Evolutionary conservation across 2,888 invertebrate genomes (phyloP).

Genomic region (Sialis fuliginosa): DNA sequence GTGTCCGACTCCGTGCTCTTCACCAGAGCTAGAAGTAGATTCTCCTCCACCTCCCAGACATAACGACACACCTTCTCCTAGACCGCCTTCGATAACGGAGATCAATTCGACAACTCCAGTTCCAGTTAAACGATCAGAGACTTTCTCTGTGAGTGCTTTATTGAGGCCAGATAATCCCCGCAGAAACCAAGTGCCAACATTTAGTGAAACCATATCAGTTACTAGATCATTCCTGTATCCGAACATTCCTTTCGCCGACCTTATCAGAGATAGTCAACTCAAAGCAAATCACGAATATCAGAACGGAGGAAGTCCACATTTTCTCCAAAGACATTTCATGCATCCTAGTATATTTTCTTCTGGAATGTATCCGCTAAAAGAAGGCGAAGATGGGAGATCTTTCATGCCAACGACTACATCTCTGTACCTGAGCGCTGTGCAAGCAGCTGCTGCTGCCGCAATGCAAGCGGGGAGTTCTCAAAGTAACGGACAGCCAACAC

Average conservation of each 20-base stretch:
- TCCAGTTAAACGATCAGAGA: conserved; percentile 52
- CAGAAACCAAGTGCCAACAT: conserved; percentile 18
- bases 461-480: conserved; percentile 18
- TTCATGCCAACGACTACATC: conserved; percentile 30
- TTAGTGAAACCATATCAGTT: conserved; percentile 29
- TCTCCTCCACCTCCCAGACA: conserved; percentile 43
- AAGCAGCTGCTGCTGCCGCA: conserved; percentile 32
- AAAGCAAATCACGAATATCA: conserved; percentile 22
- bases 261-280: conserved; percentile 34
- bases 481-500: conserved; percentile 15
- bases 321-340: conserved; percentile 27
- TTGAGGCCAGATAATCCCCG: conserved; percentile 58
- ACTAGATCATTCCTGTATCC: conserved; percentile 44
- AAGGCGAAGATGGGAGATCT: conserved; percentile 21
- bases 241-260: conserved; percentile 40
- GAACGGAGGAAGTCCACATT: conserved; percentile 12
- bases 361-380: conserved; percentile 27
- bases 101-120: conserved; percentile 17
- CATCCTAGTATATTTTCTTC: conserved; percentile 36
- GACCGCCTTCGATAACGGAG: conserved; percentile 26
- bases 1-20: conserved; percentile 28
- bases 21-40: conserved; percentile 60
- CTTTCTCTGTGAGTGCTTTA: conserved; percentile 69
- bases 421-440: conserved; percentile 48
- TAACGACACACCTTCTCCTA: conserved; percentile 31